Evolutionary conservation across 2,888 invertebrate species (phyloP).

Genomic region (Parnassius glacialis): DNA sequence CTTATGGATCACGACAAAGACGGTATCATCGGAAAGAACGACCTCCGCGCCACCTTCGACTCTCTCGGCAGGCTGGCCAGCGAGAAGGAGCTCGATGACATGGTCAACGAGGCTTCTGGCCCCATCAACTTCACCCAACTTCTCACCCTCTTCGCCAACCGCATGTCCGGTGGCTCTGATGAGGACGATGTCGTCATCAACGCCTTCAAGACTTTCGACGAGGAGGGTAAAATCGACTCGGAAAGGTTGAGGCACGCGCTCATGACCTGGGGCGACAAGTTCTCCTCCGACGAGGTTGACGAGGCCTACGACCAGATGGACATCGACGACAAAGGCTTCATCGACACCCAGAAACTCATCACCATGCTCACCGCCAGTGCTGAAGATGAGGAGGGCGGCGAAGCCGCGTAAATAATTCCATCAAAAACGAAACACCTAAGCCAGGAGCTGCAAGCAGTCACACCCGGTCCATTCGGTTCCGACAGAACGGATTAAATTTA

Average conservation of each 20-base stretch:
- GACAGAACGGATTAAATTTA: slow-evolving; percentile 55
- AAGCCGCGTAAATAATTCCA: slow-evolving; percentile 64
- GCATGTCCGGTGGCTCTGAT: slow-evolving; percentile 95
- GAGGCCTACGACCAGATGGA: slow-evolving; percentile 96
- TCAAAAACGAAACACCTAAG: slow-evolving; percentile 36
- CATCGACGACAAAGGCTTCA: slow-evolving; percentile 94
- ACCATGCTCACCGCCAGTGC: slow-evolving; percentile 93
- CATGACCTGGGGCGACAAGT: slow-evolving; percentile 96
- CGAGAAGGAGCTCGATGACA: slow-evolving; percentile 95
- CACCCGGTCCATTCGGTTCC: slow-evolving; percentile 56
- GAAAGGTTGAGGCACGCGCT: slow-evolving; percentile 94
- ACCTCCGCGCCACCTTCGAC: slow-evolving; percentile 95
- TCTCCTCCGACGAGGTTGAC: slow-evolving; percentile 92
- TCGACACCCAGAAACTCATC: slow-evolving; percentile 93
- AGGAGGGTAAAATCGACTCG: slow-evolving; percentile 92
- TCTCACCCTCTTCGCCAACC: slow-evolving; percentile 93
- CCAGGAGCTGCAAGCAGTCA: slow-evolving; percentile 30
- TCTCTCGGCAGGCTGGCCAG: slow-evolving; percentile 93
- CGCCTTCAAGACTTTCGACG: slow-evolving; percentile 96
- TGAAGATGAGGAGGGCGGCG: slow-evolving; percentile 88
- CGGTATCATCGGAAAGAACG: slow-evolving; percentile 93
- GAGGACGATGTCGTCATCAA: slow-evolving; percentile 95
- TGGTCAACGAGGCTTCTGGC: slow-evolving; percentile 93
- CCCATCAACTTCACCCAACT: slow-evolving; percentile 98
- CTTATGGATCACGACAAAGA: slow-evolving; percentile 98